Evolutionary conservation across 2,113 vertebrate species (phyloP).

Genomic region (Gymnorhina tibicen): DNA sequence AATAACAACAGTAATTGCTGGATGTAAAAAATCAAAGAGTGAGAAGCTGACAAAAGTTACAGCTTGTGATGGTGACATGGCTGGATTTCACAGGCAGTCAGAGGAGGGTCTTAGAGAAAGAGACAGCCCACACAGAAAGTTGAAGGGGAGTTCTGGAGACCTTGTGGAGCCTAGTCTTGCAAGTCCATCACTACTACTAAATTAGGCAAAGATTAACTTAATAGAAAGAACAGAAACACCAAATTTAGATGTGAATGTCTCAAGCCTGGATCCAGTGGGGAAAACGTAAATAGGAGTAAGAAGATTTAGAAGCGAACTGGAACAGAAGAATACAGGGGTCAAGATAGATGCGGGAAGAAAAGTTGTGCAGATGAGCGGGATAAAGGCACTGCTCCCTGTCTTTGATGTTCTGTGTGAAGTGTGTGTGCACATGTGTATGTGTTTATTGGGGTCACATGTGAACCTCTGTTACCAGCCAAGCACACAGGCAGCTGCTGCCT

Average conservation of each 20-base stretch:
- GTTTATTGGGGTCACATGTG: rapidly evolving
- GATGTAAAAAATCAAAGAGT: not conserved
- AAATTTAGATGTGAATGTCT: not conserved
- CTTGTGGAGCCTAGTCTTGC: not conserved
- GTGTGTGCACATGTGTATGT: rapidly evolving
- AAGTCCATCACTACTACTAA: not conserved
- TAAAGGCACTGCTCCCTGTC: not conserved
- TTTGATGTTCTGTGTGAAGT: not conserved
- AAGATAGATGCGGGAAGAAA: not conserved
- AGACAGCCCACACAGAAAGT: not conserved
- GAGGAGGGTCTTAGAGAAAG: rapidly evolving
- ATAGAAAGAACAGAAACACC: not conserved
- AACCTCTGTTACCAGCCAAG: too few species aligned
- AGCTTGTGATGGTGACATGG: not conserved
- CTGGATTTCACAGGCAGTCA: not conserved
- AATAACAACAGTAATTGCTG: not conserved
- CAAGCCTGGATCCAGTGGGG: not conserved
- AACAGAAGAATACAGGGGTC: not conserved
- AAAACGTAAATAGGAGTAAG: not conserved
- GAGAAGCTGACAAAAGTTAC: not conserved
- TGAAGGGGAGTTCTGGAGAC: not conserved
- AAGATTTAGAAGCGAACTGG: not conserved
- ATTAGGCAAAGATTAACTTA: not conserved
- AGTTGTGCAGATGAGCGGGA: not conserved
- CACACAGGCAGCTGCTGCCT: not conserved